Base-by-base conservation (phyloP, 2,888 invertebrate species). In the Tetragonisca angustula region DNA sequence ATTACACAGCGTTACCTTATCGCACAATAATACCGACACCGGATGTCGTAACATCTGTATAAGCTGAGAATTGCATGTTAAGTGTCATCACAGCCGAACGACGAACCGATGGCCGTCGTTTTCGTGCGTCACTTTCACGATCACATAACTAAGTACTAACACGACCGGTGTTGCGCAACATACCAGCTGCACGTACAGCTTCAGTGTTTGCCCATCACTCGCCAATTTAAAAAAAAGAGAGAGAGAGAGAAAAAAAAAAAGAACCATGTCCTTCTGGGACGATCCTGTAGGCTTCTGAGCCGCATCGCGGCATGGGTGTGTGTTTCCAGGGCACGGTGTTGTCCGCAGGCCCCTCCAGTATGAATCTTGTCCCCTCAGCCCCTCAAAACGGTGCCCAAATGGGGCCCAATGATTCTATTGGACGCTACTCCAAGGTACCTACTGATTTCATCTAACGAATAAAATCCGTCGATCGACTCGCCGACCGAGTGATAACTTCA, bases 261-360 rank as follows among this genome's bases (percentile, higher is more conserved):
- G 43, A 79, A 65, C 76, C 77, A 70, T 67, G 84, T 79, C 81
- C 76, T 65, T 79, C 50, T 54, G 32, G 79, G 80, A 73, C 84
- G 79, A 90, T 91, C 82, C 81, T 81, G 64, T 72, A 84, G 89
- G 79, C 83, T 87, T 90, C 72, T 87, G 86, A 90, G 90, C 90
- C 87, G 90, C 87, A 83, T 82, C 84, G 84, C 87, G 90, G 90
- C 87, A 85, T 83, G 90, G 91, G 91, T 91, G 89, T 89, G 86
- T 91, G 91, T 91, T 91, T 91, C 91, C 90, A 91, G 91, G 90
- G 89, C 87, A 89, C 87, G 89, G 89, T 86, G 91, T 87, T 91
- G 87, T 87, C 91, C 88, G 89, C 87, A 80, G 91, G 86, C 85
- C 90, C 91, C 85, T 91, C 90, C 88, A 90, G 91, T 89, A 91